phyloP scores from a whole-genome alignment of 35 echinoderm and acorn worm species.

The Stichopus chloronotus region DNA sequence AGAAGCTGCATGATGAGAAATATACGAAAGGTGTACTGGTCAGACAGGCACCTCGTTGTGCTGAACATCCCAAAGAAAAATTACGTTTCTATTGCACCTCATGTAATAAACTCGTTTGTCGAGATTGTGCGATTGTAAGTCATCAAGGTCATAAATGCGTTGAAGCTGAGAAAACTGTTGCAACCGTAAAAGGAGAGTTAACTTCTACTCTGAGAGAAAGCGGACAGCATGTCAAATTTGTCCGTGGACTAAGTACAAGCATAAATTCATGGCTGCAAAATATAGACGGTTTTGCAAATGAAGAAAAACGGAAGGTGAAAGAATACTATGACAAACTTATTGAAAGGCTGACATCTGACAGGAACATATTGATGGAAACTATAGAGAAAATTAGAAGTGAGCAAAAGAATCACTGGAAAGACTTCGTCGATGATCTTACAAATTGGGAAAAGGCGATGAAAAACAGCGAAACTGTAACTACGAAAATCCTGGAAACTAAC shows the following conservation, averaged over 20 bases:
- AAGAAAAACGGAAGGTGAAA: background rate
- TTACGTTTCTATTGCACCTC: conserved; percentile 11
- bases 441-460: background rate
- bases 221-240: background rate
- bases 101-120: conserved; percentile 27
- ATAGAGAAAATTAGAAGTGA: background rate
- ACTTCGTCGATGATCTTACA: background rate
- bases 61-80: conserved; percentile 3
- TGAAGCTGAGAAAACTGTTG: background rate
- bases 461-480: background rate
- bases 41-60: background rate
- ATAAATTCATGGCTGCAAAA: background rate
- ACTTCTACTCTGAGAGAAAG: background rate
- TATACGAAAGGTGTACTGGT: background rate
- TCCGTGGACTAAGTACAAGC: background rate
- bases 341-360: background rate
- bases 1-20: background rate
- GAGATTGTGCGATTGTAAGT: conserved; percentile 7
- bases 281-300: background rate
- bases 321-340: background rate
- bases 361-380: background rate
- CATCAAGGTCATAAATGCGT: conserved; percentile 26
- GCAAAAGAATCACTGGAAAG: background rate
- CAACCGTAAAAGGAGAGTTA: background rate
- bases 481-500: background rate